Evolutionary conservation across 2,113 vertebrate species (phyloP), one percentile per base, ranked within the genome.

Genomic region (Lampris megalopsis): DNA sequence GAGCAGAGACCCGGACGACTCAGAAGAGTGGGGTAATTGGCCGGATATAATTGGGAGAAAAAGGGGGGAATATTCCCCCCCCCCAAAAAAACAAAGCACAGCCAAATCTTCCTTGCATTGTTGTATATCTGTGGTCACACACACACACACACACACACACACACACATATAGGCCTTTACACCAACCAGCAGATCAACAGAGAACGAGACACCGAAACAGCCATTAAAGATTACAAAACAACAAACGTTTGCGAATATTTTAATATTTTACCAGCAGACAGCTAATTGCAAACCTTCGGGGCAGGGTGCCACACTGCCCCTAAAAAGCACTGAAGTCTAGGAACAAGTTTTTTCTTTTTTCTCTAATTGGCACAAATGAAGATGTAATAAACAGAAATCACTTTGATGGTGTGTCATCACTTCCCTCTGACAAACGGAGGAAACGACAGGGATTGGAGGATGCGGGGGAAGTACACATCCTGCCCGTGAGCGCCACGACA

Each of bases 331-430:
- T 59, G 71, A 63, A 56, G 87, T 82, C 63, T 73, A 63, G 43
- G 75, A 86, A 85, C 68, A 75, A 70, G 52, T 81, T 83, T 24
- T 24, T 24, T 24, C 24, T 24, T 24, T 24, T 24, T 59, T 58
- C 78, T 77, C 76, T 91, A 90, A 92, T 89, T 91, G 75, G 86
- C 84, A 82, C 60, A 82, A 83, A 89, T 85, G 86, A 83, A 76
- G 13, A 38, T 69, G 86, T 73, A 78, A 83, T 75, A 77, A 72
- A 75, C 9, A 82, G 73, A 87, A 90, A 88, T 85, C 74, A 59
- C 82, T 90, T 85, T 89, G 86, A 86, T 85, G 68, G 64, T 72
- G 66, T 91, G 88, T 90, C 89, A 86, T 83, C 91, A 82, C 64
- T 68, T 70, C 36, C 63, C 47, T 56, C 54, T 5, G 3, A 36